phyloP scores from a whole-genome alignment of 2,888 invertebrate genomes.

The Amphipoea oculea region DNA sequence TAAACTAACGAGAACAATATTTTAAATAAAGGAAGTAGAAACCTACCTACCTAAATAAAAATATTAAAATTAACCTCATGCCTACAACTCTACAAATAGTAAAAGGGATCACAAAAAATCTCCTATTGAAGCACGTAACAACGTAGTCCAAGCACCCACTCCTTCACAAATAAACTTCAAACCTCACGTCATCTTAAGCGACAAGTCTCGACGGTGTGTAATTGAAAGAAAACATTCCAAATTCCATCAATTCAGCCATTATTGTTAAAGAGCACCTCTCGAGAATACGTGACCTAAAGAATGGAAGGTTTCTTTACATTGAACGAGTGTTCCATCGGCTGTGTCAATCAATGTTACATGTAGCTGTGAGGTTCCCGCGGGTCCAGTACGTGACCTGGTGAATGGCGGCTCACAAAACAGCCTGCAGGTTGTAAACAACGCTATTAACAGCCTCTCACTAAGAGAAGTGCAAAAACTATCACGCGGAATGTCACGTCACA shows the following conservation, averaged over 20 bases:
- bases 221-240: slow-evolving; percentile 85
- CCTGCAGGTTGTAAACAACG: slow-evolving; percentile 88
- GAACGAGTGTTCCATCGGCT: slow-evolving; percentile 73
- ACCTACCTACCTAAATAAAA: not conserved
- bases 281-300: slow-evolving; percentile 87
- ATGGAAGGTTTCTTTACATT: slow-evolving; percentile 76
- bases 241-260: slow-evolving; percentile 78
- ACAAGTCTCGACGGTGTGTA: slow-evolving; percentile 77
- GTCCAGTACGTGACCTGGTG: slow-evolving; percentile 84
- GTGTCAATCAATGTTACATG: slow-evolving; percentile 82
- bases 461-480: slow-evolving; percentile 82
- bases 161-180: slow-evolving; percentile 66
- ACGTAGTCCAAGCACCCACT: slow-evolving; percentile 48
- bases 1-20: not conserved
- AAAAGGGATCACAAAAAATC: slow-evolving; percentile 16
- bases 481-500: slow-evolving; percentile 75
- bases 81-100: slow-evolving; percentile 18
- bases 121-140: slow-evolving; percentile 32
- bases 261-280: slow-evolving; percentile 84
- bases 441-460: slow-evolving; percentile 83
- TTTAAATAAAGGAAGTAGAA: not conserved
- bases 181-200: slow-evolving; percentile 67
- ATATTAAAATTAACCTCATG: slow-evolving; percentile 10
- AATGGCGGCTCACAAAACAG: slow-evolving; percentile 81
- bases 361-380: slow-evolving; percentile 76